Evolutionary conservation across 1,140 invertebrate species (phyloP), one percentile per base, ranked within the genome.

Genomic region (Pissodes strobi): DNA sequence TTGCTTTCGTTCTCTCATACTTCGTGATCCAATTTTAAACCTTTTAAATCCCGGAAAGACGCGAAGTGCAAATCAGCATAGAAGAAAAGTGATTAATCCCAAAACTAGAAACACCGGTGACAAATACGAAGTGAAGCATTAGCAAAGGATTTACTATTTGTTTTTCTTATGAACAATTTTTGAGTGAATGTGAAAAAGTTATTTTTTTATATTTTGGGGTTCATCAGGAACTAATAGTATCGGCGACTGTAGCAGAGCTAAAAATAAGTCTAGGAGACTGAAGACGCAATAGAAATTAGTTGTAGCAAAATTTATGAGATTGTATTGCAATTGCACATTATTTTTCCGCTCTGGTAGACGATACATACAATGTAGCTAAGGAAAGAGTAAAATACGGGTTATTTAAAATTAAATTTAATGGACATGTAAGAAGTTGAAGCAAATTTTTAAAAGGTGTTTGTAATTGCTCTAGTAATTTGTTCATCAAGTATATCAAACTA

Each of bases 1-100:
- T 59, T 19, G 57, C 5, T 48, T 39, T 37, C 43, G 23, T 34
- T 59, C 45, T 48, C 10, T 21, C 8, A 25, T 25, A 45, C 27
- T 45, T 15, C 43, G 27, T 18, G 19, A 12, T 25, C 10, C 13
- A 37, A 57, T 27, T 39, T 23, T 21, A 21, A 9, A 21, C 22
- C 17, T 34, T 17, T 52, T 18, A 8, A 8, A 15, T 30, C 10
- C 6, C 48, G 23, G 15, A 22, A 12, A 30, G 10, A 15, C 51
- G 51, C 48, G 15, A 13, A 48, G 19, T 43, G 8, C 19, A 1
- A 23, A 8, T 38, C 37, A 10, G n/a, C 2, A 12, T 34, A 17
- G 12, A 13, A 13, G 6, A 39, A 55, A 55, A 37, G n/a, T 55
- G 21, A 34, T 34, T n/a, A n/a, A n/a, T n/a, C n/a, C n/a, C n/a